Conservation (phyloP, 2,888 invertebrate genomes). For the Vanessa cardui region DNA sequence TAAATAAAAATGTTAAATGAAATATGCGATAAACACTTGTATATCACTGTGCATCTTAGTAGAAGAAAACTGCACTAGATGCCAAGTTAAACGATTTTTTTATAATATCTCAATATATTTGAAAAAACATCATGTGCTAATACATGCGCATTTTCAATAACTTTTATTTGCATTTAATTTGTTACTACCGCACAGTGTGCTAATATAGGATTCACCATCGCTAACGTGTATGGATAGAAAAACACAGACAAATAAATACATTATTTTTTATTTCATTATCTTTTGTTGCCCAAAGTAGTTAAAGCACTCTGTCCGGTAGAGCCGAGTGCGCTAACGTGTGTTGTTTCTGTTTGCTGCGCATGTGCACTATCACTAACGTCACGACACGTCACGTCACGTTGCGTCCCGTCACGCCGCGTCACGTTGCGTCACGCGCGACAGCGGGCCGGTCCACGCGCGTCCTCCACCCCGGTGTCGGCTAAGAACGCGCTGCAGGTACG, state of each 20-base stretch:
- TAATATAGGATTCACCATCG: conserved; percentile 16
- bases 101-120: background rate
- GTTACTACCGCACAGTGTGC: conserved; percentile 38
- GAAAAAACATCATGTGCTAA: background rate
- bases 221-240: background rate
- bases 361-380: conserved; percentile 75
- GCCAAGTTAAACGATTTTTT: background rate
- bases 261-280: background rate
- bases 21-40: background rate
- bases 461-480: conserved; percentile 83
- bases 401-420: conserved; percentile 56
- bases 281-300: background rate
- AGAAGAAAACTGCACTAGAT: background rate
- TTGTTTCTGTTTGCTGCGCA: conserved; percentile 77
- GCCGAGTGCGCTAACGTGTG: conserved; percentile 75
- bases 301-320: conserved; percentile 44
- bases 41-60: conserved; percentile 1
- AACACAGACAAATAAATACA: background rate
- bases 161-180: conserved; percentile 35
- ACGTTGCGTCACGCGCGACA: conserved; percentile 51
- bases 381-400: conserved; percentile 56
- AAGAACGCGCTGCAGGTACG: conserved; percentile 86
- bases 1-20: background rate
- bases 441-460: conserved; percentile 80
- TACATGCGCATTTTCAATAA: conserved; percentile 18